Evolutionary conservation across 2,113 vertebrate species (phyloP).

Genomic region (Himantopus leucocephalus): DNA sequence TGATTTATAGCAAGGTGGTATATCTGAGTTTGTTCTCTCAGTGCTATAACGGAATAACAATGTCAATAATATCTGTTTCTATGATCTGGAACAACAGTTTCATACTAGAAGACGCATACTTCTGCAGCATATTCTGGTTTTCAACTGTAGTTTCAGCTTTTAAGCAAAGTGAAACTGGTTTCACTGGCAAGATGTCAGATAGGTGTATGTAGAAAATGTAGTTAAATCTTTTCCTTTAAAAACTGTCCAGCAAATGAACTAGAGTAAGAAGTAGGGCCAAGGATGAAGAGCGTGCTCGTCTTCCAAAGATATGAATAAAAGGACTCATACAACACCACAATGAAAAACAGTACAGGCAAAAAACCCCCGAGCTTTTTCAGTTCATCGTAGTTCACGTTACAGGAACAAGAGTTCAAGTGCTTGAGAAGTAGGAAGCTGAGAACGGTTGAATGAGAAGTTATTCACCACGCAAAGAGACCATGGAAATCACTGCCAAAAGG

Average conservation of each 20-base stretch:
- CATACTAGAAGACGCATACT: not conserved
- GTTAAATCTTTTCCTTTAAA: not conserved
- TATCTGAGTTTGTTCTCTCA: not conserved
- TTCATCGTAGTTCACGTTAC: not conserved
- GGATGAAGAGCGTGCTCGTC: not conserved
- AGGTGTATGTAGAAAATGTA: not conserved
- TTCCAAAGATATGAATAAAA: not conserved
- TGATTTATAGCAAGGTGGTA: fast-evolving
- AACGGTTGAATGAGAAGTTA: not conserved
- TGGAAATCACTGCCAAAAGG: not conserved
- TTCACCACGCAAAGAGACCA: fast-evolving
- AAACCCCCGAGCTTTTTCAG: not conserved
- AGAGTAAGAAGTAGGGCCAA: not conserved
- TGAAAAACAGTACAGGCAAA: not conserved
- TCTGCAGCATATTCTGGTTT: not conserved
- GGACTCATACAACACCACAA: not conserved
- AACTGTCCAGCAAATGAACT: not conserved
- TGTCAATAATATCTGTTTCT: not conserved
- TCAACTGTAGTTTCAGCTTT: not conserved
- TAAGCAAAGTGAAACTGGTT: not conserved
- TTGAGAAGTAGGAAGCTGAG: not conserved
- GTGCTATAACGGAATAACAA: not conserved
- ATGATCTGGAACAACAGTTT: not conserved
- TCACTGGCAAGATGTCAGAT: not conserved
- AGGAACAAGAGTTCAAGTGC: not conserved